Conservation (phyloP, 2,797 vertebrate genomes). For the Acanthopagrus latus region DNA sequence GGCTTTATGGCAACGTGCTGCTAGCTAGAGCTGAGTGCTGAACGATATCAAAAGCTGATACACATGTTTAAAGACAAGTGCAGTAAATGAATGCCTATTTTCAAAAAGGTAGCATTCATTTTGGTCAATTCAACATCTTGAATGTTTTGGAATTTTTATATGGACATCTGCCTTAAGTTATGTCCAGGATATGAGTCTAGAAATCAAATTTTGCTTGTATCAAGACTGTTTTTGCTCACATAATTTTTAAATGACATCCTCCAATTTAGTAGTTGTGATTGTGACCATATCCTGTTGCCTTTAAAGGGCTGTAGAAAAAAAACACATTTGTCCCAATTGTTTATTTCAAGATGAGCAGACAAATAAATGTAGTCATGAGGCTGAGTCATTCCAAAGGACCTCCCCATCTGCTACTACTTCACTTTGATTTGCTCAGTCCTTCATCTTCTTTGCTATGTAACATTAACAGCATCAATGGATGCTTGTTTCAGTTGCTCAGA, state of each 20-base stretch:
- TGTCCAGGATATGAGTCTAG: background rate
- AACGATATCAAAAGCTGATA: conserved; percentile 27
- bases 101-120: background rate
- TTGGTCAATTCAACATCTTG: conserved; percentile 3
- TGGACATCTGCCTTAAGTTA: background rate
- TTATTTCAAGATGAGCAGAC: conserved; percentile 61
- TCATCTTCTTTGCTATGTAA: conserved; percentile 49
- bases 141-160: background rate
- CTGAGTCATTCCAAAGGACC: conserved; percentile 48
- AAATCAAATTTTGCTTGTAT: background rate
- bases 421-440: conserved; percentile 51
- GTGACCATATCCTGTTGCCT: conserved; percentile 31
- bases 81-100: background rate
- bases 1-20: conserved; percentile 24
- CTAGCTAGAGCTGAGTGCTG: conserved; percentile 1
- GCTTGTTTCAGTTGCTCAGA: conserved; percentile 57
- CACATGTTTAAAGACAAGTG: conserved; percentile 1
- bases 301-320: conserved; percentile 51
- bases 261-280: conserved; percentile 25
- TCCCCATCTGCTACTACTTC: conserved; percentile 29
- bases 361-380: conserved; percentile 73
- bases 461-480: conserved; percentile 56
- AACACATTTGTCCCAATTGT: conserved; percentile 65
- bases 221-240: conserved; percentile 7
- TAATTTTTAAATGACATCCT: conserved; percentile 21